phyloP scores from a whole-genome alignment of 2,113 vertebrate species.

The Rhodinocichla rosea region DNA sequence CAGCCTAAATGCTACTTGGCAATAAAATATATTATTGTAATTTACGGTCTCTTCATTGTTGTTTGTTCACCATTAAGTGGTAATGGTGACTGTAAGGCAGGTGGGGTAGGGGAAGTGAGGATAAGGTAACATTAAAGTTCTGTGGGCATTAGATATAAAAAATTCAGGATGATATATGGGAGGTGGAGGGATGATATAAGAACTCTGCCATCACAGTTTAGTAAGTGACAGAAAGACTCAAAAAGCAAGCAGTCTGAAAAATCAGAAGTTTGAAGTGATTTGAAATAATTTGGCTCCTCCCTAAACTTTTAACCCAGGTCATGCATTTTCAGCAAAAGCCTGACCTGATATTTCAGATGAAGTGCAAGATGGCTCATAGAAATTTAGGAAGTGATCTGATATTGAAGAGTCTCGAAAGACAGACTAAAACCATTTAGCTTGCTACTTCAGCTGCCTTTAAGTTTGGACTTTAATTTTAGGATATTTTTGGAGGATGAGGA shows the following conservation, averaged over 20 bases:
- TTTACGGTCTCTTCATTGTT: not conserved
- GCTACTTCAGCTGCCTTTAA: not conserved
- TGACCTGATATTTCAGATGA: not conserved
- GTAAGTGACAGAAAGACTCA: not conserved
- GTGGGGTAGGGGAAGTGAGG: not conserved
- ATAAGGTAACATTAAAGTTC: not conserved
- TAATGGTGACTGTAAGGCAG: not conserved
- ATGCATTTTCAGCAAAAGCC: not conserved
- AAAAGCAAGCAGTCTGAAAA: not conserved
- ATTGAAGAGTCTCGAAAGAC: not conserved
- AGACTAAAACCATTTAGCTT: not conserved
- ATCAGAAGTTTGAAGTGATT: not conserved
- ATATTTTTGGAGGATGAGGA: not conserved
- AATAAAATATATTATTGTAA: conserved; percentile 31
- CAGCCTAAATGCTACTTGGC: not conserved
- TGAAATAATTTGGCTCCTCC: not conserved
- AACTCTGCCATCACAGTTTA: not conserved
- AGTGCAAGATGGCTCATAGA: not conserved
- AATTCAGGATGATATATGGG: not conserved
- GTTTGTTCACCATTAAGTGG: not conserved
- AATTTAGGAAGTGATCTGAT: not conserved
- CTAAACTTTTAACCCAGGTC: not conserved
- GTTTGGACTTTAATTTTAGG: not conserved
- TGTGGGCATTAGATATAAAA: not conserved
- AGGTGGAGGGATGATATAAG: not conserved